A percentile compares a stretch with the other conserved stretches of the same genome.
These are phyloP conservation scores for Eriosoma lanigerum DNA, from an alignment of 1,140 invertebrate species.

Conservation along the genomic window DNA sequence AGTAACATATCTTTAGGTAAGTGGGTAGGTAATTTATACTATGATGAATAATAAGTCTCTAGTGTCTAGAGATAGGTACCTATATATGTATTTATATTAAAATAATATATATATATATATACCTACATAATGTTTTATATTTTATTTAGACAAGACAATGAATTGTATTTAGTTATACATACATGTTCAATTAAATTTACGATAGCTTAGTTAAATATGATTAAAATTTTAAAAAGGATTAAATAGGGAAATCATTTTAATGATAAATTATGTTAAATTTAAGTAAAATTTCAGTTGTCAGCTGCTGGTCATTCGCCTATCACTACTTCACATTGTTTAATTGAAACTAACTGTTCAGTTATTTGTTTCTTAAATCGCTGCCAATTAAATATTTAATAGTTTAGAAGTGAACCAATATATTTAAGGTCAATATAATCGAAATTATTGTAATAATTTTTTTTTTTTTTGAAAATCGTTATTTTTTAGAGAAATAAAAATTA, in stretches of 20 bases:
- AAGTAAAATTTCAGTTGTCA: neutral
- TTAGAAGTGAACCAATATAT: constrained; percentile 25
- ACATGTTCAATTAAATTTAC: neutral
- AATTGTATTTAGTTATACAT: neutral
- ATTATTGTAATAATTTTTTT: constrained; percentile 4
- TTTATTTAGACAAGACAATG: too few species aligned
- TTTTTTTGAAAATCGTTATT: constrained; percentile 12
- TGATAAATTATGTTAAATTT: neutral
- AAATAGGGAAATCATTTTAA: neutral
- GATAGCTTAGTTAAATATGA: too few species aligned
- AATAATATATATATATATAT: too few species aligned
- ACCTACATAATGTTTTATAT: too few species aligned
- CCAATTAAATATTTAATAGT: constrained; percentile 29
- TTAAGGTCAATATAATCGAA: constrained; percentile 26
- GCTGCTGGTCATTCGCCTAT: constrained; percentile 9
- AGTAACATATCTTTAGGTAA: too few species aligned
- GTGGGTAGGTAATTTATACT: too few species aligned
- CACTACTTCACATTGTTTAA: constrained; percentile 9
- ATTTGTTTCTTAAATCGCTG: constrained; percentile 31
- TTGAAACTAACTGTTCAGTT: constrained; percentile 36
- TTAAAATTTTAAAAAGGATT: neutral
- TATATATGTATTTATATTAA: too few species aligned
- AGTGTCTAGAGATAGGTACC: too few species aligned
- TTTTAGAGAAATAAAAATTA: neutral
- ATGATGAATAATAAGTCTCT: too few species aligned